phyloP scores from a whole-genome alignment of 2,797 vertebrate genomes.

The Orestias chungarensis region DNA sequence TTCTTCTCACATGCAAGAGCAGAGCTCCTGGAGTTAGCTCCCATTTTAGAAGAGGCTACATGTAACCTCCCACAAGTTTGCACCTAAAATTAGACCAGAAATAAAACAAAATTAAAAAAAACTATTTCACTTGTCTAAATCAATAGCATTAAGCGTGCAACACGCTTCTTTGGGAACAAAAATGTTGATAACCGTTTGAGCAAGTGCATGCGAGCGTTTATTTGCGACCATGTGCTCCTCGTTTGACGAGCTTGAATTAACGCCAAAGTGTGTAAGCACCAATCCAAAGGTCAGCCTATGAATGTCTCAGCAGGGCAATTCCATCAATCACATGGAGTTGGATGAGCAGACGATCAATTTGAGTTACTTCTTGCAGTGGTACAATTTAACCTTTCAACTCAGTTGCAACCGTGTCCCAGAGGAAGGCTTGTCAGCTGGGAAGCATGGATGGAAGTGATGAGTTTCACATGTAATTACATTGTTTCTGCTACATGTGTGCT shows the following conservation, averaged over 20 bases:
- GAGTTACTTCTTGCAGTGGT: conserved; percentile 26
- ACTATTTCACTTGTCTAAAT: conserved; percentile 13
- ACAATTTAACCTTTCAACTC: conserved; percentile 60
- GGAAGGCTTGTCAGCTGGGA: conserved; percentile 17
- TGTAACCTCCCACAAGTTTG: conserved; percentile 10
- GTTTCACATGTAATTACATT: conserved; percentile 2
- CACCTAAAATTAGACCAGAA: conserved; percentile 13
- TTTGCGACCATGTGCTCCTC: conserved; percentile 16
- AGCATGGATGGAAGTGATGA: conserved; percentile 8
- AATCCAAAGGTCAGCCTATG: conserved; percentile 55
- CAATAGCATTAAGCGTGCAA: conserved; percentile 18
- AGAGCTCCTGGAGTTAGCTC: conserved; percentile 23
- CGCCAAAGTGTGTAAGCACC: conserved; percentile 34
- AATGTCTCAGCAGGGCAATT: conserved; percentile 50
- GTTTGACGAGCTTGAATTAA: conserved; percentile 40
- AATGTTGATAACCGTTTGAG: conserved; percentile 15
- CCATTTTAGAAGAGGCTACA: background rate
- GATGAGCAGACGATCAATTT: conserved; percentile 58
- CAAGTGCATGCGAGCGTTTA: conserved; percentile 2
- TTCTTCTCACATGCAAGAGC: conserved; percentile 48
- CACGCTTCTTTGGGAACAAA: conserved; percentile 15
- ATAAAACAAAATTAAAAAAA: conserved; percentile 1
- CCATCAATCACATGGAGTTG: conserved; percentile 46
- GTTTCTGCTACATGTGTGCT: background rate
- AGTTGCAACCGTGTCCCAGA: conserved; percentile 22